Evolutionary conservation across 2,888 invertebrate species (phyloP), one percentile per base, ranked within the genome.

Genomic region (Eristalis tenax): DNA sequence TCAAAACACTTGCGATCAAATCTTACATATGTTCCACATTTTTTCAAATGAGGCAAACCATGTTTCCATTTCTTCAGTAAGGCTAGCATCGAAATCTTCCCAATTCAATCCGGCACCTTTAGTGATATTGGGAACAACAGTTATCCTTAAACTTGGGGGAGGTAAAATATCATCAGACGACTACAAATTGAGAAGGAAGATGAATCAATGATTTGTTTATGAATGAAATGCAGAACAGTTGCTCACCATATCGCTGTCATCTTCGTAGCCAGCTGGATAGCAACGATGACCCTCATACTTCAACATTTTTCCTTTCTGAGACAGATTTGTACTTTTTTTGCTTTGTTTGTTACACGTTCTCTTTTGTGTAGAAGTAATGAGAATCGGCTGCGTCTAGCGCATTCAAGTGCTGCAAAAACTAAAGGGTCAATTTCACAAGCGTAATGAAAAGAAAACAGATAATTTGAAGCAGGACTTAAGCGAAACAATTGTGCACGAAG

Each of bases 101-200:
- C 91, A 91, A 89, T 92, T 90, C n/a, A 93, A 88, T 8, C 92
- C 93, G 38, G 93, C 93, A 40, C 90, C 91, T 26, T 88, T 88
- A 6, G 92, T 92, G 57, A 93, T 93, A 89, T 93, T 92, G 57
- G 92, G 92, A 75, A 93, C 90, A 43, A 93, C 90, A 57, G 92
- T 92, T 68, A 93, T 92, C 90, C 92, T 93, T 28, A 93, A 88
- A 71, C 91, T 90, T 70, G 90, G 84, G 11, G 90, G 82, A 0
- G 50, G 10, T 50, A 90, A 89, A 68, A 90, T 89, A 18, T 84
- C 79, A 26, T 81, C 76, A 0, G 64, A 32, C 2, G 22, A 38
- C 80, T 84, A n/a, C 3, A 22, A 5, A 22, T 4, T 2, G 18
- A 10, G 18, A 8, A 10, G 18, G 8, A 1, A 8, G 5, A 8